A percentile compares a stretch with the other conserved stretches of the same genome.
Evolutionary conservation across 2,888 invertebrate species (phyloP).

Genomic region (Nemapogon koenigi): DNA sequence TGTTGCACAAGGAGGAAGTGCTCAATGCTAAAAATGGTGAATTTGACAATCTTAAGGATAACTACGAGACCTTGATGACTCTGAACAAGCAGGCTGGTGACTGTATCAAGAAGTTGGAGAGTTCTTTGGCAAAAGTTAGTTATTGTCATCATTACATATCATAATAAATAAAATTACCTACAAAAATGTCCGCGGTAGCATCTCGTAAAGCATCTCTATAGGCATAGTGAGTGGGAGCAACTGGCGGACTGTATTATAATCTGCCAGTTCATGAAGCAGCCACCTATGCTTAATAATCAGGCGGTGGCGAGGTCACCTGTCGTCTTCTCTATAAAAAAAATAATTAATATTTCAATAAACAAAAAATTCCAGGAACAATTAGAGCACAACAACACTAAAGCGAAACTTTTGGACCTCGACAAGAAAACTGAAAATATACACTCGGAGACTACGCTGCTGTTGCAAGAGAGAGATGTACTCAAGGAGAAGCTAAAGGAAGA

Average conservation of each 20-base stretch:
- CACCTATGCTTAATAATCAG: too few relatives aligned
- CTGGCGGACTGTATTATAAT: too few relatives aligned
- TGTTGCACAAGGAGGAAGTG: conserved; percentile 27
- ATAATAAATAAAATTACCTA: too few relatives aligned
- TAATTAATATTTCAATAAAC: too few relatives aligned
- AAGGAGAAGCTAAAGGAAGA: conserved; percentile 46
- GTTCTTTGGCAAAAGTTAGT: conserved; percentile 58
- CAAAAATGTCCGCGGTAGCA: too few relatives aligned
- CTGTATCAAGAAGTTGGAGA: conserved; percentile 66
- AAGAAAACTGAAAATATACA: conserved; percentile 28
- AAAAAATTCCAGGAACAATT: conserved; percentile 42
- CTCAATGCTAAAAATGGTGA: conserved; percentile 39
- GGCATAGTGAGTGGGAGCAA: too few relatives aligned
- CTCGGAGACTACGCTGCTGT: conserved; percentile 26
- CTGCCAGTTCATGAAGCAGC: too few relatives aligned
- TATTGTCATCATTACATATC: too few relatives aligned
- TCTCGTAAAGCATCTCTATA: too few relatives aligned
- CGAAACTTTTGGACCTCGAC: conserved; percentile 25
- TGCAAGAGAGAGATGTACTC: conserved; percentile 37
- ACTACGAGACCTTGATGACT: conserved; percentile 51
- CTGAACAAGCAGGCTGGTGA: conserved; percentile 66
- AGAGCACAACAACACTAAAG: conserved; percentile 34
- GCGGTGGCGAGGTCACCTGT: too few relatives aligned
- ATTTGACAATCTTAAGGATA: conserved; percentile 49
- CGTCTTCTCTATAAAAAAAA: too few relatives aligned